Evolutionary conservation across 92 coral and sea anemone genomes (phyloP), one percentile per base, ranked within the genome.

Genomic region (Pocillopora meandrina): DNA sequence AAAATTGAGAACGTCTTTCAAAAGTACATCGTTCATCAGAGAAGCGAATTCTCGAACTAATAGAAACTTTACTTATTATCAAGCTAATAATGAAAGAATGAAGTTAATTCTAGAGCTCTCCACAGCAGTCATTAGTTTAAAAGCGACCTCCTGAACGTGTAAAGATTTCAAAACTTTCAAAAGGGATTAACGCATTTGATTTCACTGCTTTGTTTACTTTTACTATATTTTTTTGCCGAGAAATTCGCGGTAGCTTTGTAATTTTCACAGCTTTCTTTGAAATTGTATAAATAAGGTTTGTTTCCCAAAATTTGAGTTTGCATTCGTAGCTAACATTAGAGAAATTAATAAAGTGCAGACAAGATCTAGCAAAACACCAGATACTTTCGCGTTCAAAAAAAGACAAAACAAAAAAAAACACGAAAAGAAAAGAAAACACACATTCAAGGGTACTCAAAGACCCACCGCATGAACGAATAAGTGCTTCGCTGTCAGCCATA

Each of bases 201-300:
- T 12, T 56, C 64, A 79, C 57, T 36, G 60, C 15, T 18, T 69
- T 59, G 49, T 81, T 81, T 81, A 20, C 19, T 71, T 71, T 79
- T 33, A 62, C 23, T 74, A 10, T 62, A 71, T 62, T 62, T 77
- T 26, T 63, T 31, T 10, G 5, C 72, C 33, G 19, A 55, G 14
- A 64, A 74, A 63, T 77, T 77, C 26, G 64, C 82, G 66, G 57
- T 23, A 64, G 15, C 71, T 62, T 12, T 26, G 78, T 11, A 11
- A n/a, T 74, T 55, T 20, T 59, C 9, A 73, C 77, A 14, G 20
- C 61, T 52, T 55, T 56, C 1, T 74, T 23, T 3, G 34, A 3
- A 31, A 0, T 35, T 69, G 56, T 10, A 19, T 16, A 33, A 33
- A 69, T 31, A 21, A 56, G 10, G 1, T 31, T 21, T 42, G 52